A percentile compares a stretch with the other conserved stretches of the same genome.
These are phyloP conservation scores for Trichonephila clavipes DNA, from an alignment of 1,140 invertebrate species.

Conservation along the genomic window DNA sequence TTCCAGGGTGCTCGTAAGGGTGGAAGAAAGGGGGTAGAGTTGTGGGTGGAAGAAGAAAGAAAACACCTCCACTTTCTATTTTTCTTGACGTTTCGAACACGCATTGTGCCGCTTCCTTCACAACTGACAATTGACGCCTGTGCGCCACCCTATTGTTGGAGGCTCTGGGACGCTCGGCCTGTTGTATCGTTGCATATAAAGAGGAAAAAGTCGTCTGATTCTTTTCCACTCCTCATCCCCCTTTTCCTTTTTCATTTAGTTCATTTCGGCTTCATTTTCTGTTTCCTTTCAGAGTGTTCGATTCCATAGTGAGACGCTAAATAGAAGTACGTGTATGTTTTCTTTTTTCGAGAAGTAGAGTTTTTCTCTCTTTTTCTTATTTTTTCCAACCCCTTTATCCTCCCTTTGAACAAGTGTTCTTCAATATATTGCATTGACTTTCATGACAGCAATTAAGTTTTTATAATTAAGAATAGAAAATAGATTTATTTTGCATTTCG, in stretches of 20 bases:
- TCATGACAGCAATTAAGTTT: too few species aligned
- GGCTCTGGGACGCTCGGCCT: not conserved
- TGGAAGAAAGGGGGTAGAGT: not conserved
- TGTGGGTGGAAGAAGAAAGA: constrained; percentile 41
- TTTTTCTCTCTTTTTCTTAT: not conserved
- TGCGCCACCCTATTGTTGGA: constrained; percentile 45
- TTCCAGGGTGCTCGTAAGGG: not conserved
- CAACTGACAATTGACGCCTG: constrained; percentile 60
- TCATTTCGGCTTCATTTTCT: constrained; percentile 29
- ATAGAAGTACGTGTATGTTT: constrained; percentile 6
- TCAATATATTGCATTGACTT: too few species aligned
- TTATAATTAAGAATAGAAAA: too few species aligned
- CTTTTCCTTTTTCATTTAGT: not conserved
- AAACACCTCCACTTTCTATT: constrained; percentile 67
- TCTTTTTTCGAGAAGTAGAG: not conserved
- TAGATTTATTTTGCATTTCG: too few species aligned
- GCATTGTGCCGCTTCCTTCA: constrained; percentile 45
- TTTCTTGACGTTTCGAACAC: constrained; percentile 54
- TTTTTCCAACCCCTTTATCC: not conserved
- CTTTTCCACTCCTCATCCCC: not conserved
- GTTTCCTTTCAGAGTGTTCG: constrained; percentile 22
- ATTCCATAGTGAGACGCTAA: not conserved
- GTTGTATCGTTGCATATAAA: constrained; percentile 49
- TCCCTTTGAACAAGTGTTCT: too few species aligned
- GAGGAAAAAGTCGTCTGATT: constrained; percentile 19